Evolutionary conservation across 1,140 invertebrate species (phyloP), one percentile per base, ranked within the genome.

Genomic region (Kradibia gibbosae): DNA sequence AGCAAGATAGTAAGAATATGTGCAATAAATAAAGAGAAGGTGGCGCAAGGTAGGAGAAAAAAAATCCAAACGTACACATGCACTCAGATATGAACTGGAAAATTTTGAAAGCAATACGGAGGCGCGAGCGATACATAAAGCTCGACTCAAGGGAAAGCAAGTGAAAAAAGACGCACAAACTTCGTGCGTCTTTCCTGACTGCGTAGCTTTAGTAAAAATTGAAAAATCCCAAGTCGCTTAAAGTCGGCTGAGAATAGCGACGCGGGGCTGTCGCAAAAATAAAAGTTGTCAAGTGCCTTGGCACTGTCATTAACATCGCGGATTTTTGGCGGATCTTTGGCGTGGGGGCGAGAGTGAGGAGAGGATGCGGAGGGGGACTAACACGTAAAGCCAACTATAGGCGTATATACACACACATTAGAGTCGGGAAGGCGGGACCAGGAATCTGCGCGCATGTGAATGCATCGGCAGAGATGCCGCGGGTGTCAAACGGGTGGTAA

Each of bases 221-320:
- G 25, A 65, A 36, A 57, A 75, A 31, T 15, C 36, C 20, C 0
- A 50, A 11, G 2, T 22, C n/a, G 15, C 5, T 10, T 4, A n/a
- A 72, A 55, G 57, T 42, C 25, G 50, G 50, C 60, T 28, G 11
- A 74, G 55, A 80, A 80, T 80, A 80, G 67, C 53, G 42, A 11
- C n/a, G 42, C 57, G 57, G 8, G 78, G 20, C 77, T 60, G 78
- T 25, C 28, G 72, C 48, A 60, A 60, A 81, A 81, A 81, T 81
- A 81, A 81, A 81, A 75, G 72, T 72, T 72, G 79, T 81, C 72
- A 81, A 81, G 79, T 67, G 79, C 70, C 79, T 65, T 53, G 1
- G 22, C 70, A 48, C 55, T 55, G 79, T 81, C 79, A 75, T 81
- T 81, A 81, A 75, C 60, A 72, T 75, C 72, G 28, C 5, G 36